Base-by-base conservation (phyloP, 2,888 invertebrate genomes). In the Augochlorella aurata region DNA sequence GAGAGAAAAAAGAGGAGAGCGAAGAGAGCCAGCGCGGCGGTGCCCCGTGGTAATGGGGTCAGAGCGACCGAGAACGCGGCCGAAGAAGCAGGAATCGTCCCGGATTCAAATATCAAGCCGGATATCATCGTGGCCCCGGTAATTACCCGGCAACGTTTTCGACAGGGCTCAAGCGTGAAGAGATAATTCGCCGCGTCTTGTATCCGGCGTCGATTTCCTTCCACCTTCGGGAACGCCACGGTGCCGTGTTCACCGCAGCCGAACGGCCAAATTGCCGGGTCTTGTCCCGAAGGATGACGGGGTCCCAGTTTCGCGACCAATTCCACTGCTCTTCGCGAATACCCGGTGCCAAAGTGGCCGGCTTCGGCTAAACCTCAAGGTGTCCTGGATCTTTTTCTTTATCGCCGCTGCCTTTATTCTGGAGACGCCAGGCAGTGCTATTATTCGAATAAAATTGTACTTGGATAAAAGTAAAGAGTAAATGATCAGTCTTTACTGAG, bases 171-270 rank as follows among this genome's bases (percentile, higher is more conserved):
- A 45, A n/a, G 45, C 70, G 78, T 74, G 76, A 83, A 74, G 76
- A 84, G 84, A 79, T 84, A 81, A 85, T 85, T 84, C 84, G 45
- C 50, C 67, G 50, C 61, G 78, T 63, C 73, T 47, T 49, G 82
- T 61, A 82, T 78, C 73, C 82, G 66, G 73, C 77, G 75, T 65
- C 80, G 74, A 66, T 81, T 74, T 81, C 80, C 69, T 74, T 81
- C 67, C 61, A 24, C 52, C 52, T 69, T 38, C 29, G 0, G 12
- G 18, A 74, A 54, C 72, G 50, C 50, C 63, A 38, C 44, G 21
- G 44, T n/a, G 21, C 45, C 47, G 24, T 24, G 67, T 47, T 54
- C 49, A 54, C 81, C 65, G 29, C 69, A 44, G 38, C 47, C 47
- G 38, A 61, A 70, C 76, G 68, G 29, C 54, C 61, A 84, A 84